A percentile compares a stretch with the other conserved stretches of the same genome.
Conservation (phyloP, 2,797 vertebrate genomes). For the Bufotes viridis region DNA sequence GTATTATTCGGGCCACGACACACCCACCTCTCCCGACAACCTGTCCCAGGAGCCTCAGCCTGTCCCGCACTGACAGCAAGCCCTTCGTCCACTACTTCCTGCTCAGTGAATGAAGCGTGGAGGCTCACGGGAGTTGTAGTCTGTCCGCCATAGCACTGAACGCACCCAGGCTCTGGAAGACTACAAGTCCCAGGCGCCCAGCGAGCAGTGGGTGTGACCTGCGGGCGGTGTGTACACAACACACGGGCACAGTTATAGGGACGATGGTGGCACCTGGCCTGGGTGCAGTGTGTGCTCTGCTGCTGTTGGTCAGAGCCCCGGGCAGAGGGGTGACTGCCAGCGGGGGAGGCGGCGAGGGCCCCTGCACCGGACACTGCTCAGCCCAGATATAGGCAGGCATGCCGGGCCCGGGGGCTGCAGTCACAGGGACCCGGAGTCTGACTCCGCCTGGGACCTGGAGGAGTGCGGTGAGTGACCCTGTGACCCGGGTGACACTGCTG, state of each 20-base stretch:
- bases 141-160: not conserved
- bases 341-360: conserved; percentile 3
- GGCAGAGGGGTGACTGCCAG: conserved; percentile 8
- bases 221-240: conserved; percentile 39
- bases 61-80: conserved; percentile 42
- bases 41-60: conserved; percentile 33
- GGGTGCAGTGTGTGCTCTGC: not conserved
- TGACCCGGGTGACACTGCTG: not conserved
- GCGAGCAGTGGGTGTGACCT: conserved; percentile 22
- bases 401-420: conserved; percentile 34
- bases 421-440: conserved; percentile 42
- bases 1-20: not conserved
- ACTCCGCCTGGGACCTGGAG: conserved; percentile 56
- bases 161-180: not conserved
- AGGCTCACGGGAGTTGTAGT: conserved; percentile 51
- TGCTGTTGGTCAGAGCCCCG: not conserved
- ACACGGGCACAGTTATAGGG: conserved; percentile 24
- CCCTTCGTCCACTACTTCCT: conserved; percentile 41
- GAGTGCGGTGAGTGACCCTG: conserved; percentile 52
- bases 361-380: conserved; percentile 12
- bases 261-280: conserved; percentile 46
- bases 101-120: conserved; percentile 44
- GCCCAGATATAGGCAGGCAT: conserved; percentile 25
- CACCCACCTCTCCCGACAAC: conserved; percentile 43
- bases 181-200: conserved; percentile 34